A percentile compares a stretch with the other conserved stretches of the same genome.
phyloP scores from a whole-genome alignment of 2,888 invertebrate genomes.

The Volucella inflata region DNA sequence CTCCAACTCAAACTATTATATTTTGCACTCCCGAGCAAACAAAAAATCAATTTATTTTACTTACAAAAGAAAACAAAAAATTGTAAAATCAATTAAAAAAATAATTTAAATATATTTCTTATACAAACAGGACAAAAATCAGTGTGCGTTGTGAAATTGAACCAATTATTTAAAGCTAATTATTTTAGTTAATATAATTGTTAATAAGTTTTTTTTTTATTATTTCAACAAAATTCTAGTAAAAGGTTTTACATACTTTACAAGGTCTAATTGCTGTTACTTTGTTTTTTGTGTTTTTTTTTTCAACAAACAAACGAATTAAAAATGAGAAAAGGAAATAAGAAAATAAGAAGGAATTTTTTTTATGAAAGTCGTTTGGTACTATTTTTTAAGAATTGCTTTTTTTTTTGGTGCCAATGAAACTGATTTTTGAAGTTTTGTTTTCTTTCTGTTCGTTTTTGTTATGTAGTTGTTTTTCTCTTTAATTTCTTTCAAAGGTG shows the following conservation, averaged over 20 bases:
- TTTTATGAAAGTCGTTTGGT: slow-evolving; percentile 46
- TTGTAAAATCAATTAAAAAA: slow-evolving; percentile 26
- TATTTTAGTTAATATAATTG: background rate
- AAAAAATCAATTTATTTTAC: slow-evolving; percentile 17
- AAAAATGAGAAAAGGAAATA: slow-evolving; percentile 5
- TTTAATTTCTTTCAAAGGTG: slow-evolving; percentile 63
- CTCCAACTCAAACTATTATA: slow-evolving; percentile 41
- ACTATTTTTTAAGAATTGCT: background rate
- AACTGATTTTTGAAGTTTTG: slow-evolving; percentile 77
- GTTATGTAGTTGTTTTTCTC: slow-evolving; percentile 52
- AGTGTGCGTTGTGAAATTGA: slow-evolving; percentile 75
- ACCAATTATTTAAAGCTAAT: slow-evolving; percentile 56
- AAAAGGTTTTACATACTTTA: slow-evolving; percentile 43
- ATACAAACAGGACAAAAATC: slow-evolving; percentile 78
- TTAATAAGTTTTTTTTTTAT: slow-evolving; percentile 32
- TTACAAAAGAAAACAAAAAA: slow-evolving; percentile 34
- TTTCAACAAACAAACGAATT: background rate
- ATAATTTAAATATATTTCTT: slow-evolving; percentile 40
- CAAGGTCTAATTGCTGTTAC: slow-evolving; percentile 39
- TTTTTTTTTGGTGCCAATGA: slow-evolving; percentile 73
- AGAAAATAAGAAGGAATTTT: slow-evolving; percentile 24
- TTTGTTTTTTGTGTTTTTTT: background rate
- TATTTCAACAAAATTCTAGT: slow-evolving; percentile 33
- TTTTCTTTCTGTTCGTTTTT: slow-evolving; percentile 43
- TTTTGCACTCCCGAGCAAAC: slow-evolving; percentile 72